Base-by-base conservation (phyloP, 1,140 invertebrate species). In the Pseudachorutes palmiensis region DNA sequence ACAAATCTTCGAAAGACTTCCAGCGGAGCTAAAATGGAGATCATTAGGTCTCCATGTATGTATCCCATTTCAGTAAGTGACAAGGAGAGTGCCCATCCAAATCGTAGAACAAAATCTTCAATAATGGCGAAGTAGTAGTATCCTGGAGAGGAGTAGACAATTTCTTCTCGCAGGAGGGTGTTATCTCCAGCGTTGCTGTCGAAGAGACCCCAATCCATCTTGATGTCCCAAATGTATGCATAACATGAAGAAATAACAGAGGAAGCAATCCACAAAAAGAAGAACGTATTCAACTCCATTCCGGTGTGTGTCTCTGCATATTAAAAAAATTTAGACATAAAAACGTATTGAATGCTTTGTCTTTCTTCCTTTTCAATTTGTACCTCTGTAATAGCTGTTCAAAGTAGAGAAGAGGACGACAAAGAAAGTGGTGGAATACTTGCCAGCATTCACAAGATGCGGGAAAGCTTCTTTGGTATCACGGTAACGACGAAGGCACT, bases 91-190 rank as follows among this genome's bases (percentile, higher is more conserved):
- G 85, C 85, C 97, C 97, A 99, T n/a, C 88, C 85, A 77, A 98
- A 97, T 73, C 97, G 83, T 26, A 98, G 79, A 36, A 98, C 79
- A 69, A 97, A 87, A 81, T 99, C 94, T 81, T 97, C 94, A 51
- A 97, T 81, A 64, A 98, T 96, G 32, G 94, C 96, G 80, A 97
- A 93, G 78, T 99, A 99, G 78, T 97, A 97, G 76, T 94, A 98
- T 69, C 84, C 84, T 24, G 74, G 72, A 22, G 75, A 77, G 0
- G 79, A 81, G 77, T 86, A 88, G 48, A 88, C 84, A 67, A 85
- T 83, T 76, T 87, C 83, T 71, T 87, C 84, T 41, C 85, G 70
- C 0, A 87, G 77, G 67, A 85, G 82, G 2, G 31, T 33, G 62
- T 62, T 73, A 26, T 66, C 66, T 57, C 59, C 86, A 12, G 90